Evolutionary conservation across 1,140 invertebrate genomes (phyloP), one percentile per base, ranked within the genome.

Genomic region (Cyrtorhinus lividipennis): DNA sequence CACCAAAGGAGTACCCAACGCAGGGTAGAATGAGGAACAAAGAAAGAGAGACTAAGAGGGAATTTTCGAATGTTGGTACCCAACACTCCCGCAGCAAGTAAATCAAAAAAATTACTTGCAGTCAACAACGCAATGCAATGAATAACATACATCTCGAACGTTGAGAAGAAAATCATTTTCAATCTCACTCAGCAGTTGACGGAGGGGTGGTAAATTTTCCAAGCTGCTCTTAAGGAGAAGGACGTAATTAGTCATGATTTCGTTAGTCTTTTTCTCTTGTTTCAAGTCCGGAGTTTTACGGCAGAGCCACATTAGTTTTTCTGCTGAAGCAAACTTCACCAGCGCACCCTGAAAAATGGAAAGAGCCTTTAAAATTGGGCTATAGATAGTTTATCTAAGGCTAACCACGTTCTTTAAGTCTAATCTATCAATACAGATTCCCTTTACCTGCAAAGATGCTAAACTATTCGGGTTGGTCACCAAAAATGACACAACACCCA

Each of bases 201-300:
- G 72, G 0, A 93, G 69, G 0, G 79, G 74, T n/a, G 83, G 81
- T 5, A 93, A 73, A 22, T 81, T 69, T 63, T 88, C 84, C 67
- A 94, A 75, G 0, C 83, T 81, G 58, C 84, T 83, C 75, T 94
- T 94, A 30, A 95, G 72, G 5, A 84, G 74, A 2, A 95, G 76
- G 1, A 85, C 76, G 69, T 88, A 86, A 70, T 90, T 90, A 25
- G 93, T 77, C 72, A 90, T 86, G 22, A 80, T 80, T 69, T 92
- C 88, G 1, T 82, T 82, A 53, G 75, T 75, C 46, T 79, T 71
- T 22, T 78, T 73, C 61, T 78, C 80, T 23, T 83, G 80, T 64
- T 81, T 77, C 3, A 78, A 75, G 62, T 81, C 77, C 1, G 76
- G 76, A 15, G 77, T 72, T 65, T 81, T 78, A 56, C 80, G 75